Conservation (phyloP, 2,888 invertebrate species). For the Calameuta pallipes region DNA sequence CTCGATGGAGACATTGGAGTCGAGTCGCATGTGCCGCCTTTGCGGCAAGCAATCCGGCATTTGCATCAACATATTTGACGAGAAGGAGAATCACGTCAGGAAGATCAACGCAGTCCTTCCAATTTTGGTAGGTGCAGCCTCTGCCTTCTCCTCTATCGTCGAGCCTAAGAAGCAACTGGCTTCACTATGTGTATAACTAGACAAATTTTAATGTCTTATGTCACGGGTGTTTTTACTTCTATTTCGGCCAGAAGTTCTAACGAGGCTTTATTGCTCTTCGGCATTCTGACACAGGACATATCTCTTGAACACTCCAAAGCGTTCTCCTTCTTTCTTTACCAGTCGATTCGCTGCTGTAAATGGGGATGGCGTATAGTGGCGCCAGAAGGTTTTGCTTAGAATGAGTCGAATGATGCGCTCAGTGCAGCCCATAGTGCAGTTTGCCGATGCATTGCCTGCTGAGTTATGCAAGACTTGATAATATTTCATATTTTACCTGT, state of each 20-base stretch:
- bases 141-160: neutral
- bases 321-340: neutral
- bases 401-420: neutral
- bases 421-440: neutral
- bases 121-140: constrained; percentile 52
- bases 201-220: neutral
- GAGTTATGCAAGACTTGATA: neutral
- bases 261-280: neutral
- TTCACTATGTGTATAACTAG: neutral
- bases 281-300: neutral
- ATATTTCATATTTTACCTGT: neutral
- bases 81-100: constrained; percentile 52
- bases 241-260: neutral
- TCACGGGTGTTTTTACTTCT: neutral
- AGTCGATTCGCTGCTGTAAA: neutral
- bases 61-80: constrained; percentile 57
- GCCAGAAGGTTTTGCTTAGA: neutral
- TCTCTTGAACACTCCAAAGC: neutral
- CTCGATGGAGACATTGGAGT: constrained; percentile 60
- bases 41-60: constrained; percentile 59
- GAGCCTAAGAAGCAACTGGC: neutral
- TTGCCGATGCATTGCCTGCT: neutral
- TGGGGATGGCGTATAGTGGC: neutral
- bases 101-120: constrained; percentile 61
- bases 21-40: constrained; percentile 57